Evolutionary conservation across 1,140 invertebrate genomes (phyloP), one percentile per base, ranked within the genome.

Genomic region (Heliconius eleuchia): DNA sequence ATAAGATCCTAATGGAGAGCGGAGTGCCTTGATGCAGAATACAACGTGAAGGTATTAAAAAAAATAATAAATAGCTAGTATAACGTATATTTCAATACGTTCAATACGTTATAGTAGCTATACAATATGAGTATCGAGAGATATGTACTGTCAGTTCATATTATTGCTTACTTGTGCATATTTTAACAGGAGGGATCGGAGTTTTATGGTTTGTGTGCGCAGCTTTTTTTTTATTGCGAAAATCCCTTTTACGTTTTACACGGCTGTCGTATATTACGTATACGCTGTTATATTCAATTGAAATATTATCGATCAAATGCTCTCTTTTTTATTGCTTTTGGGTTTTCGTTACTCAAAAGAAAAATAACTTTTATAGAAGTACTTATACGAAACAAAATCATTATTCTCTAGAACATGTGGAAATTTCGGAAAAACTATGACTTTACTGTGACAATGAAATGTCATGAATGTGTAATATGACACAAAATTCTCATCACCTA

Each of bases 141-240:
- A 66, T 66, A 0, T 23, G 23, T 66, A 3, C 27, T 30, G 60
- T 30, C 23, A 66, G 60, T 66, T 66, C 60, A 66, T 30, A 66
- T 30, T 13, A 66, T 66, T 66, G 60, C 27, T 16, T 66, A 30
- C 60, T 66, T 27, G 60, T 66, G 60, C 60, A 66, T 66, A 66
- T 66, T 66, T 66, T 66, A 66, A 66, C 27, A 66, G 60, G 23
- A 66, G 60, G 60, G 60, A 66, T 66, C 60, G 60, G 23, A 66
- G 60, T 66, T 66, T 66, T 66, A 66, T 30, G 60, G 60, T 66
- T 66, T 66, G 60, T 66, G 27, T 66, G 27, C 60, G 9, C 27
- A 66, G 60, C 60, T 27, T 66, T 66, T 66, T 27, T 66, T 4
- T 66, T 66, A 66, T 66, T 66, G 60, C 60, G 55, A 66, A 66